These are phyloP conservation scores for Thymallus thymallus DNA, from an alignment of 2,113 vertebrate species.

Conservation along the genomic window DNA sequence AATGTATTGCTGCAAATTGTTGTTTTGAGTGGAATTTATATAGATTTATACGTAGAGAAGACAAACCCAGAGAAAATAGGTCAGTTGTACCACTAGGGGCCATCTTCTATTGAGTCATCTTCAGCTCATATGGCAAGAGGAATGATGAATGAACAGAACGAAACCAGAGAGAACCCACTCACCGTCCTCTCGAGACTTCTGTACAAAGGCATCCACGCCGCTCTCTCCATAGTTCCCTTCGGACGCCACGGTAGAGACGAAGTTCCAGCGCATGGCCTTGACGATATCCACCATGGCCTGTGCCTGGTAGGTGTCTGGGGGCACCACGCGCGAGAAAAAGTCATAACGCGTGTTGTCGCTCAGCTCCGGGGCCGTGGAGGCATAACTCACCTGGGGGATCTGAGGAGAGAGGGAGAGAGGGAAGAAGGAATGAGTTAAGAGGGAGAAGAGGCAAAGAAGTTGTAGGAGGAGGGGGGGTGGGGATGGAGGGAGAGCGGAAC, in stretches of 20 bases:
- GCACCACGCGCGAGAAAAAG: constrained; percentile 96
- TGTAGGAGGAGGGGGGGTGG: background rate
- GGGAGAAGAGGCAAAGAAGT: background rate
- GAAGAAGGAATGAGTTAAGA: background rate
- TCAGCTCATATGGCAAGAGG: too few relatives aligned
- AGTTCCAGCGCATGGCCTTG: constrained; percentile 92
- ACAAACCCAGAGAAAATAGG: too few relatives aligned
- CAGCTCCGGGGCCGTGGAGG: constrained; percentile 95
- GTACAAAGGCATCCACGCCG: constrained; percentile 93
- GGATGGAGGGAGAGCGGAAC: background rate
- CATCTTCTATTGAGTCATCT: too few relatives aligned
- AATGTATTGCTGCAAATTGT: too few relatives aligned
- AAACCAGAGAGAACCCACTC: constrained; percentile 58
- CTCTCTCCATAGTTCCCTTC: constrained; percentile 98
- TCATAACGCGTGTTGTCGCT: constrained; percentile 98
- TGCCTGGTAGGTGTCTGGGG: constrained; percentile 96
- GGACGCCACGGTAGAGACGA: constrained; percentile 91
- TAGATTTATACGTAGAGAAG: too few relatives aligned
- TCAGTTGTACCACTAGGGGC: too few relatives aligned
- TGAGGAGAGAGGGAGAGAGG: constrained; percentile 63
- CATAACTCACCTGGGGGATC: constrained; percentile 99
- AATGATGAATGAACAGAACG: too few relatives aligned
- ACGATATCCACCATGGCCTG: constrained; percentile 99
- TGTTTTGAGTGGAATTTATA: too few relatives aligned
- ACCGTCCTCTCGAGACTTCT: constrained; percentile 95